Evolutionary conservation across 92 coral and sea anemone genomes (phyloP), one percentile per base, ranked within the genome.

Genomic region (Micromussa lordhowensis): DNA sequence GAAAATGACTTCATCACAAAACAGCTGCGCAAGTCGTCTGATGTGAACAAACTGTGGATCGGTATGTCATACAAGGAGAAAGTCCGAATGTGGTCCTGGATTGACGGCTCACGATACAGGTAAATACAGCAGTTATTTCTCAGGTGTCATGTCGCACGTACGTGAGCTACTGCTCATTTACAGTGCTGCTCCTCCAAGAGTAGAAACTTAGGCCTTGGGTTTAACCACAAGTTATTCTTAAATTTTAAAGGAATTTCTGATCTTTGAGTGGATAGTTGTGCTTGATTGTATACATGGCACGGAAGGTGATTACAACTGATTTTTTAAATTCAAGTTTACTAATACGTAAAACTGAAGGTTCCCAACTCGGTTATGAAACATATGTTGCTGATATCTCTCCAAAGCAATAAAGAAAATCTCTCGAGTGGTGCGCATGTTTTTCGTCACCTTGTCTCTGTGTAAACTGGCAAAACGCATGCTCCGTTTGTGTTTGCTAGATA

Each of bases 41-140:
- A 92, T 68, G 92, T 92, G 57, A 84, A 92, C 75, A 92, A 92
- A 38, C 86, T 92, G 44, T 92, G 94, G 94, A 92, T 89, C 4
- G 94, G 94, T 22, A 92, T 92, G 94, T 83, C 92, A 0, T 92
- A 88, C 85, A 80, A 85, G 53, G 88, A 88, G 59, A 75, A 92
- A 68, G 86, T 83, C 21, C 88, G 94, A 57, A 92, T 92, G 94
- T 92, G 94, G 94, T 84, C 92, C 81, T 92, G 94, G 94, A 92
- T 83, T 35, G 94, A 92, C 54, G 90, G 92, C 19, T 84, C 92
- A 22, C 80, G 88, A 69, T 92, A 92, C 86, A 92, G 68, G 68
- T 61, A 61, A 61, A 61, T 61, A 61, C 68, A 1, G 11, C 68
- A 61, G 24, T 61, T 22, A 61, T 61, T 61, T 61, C n/a, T 22